Conservation (phyloP, 2,888 invertebrate genomes). For the Pristionchus exspectatus region DNA sequence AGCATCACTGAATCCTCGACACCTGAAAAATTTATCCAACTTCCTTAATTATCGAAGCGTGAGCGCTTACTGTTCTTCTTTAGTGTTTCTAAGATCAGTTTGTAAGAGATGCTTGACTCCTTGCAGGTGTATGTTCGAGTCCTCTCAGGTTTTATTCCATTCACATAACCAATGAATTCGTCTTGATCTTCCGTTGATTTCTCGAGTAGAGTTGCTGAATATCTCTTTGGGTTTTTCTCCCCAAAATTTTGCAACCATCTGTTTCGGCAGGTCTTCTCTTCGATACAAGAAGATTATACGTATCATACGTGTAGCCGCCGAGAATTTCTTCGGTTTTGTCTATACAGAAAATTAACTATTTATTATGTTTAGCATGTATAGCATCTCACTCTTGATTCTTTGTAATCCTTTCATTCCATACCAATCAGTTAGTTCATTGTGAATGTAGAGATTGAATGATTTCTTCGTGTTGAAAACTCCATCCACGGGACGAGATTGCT, state of each 20-base stretch:
- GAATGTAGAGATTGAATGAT: conserved; percentile 52
- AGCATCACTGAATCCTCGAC: conserved; percentile 20
- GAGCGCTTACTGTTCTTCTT: background rate
- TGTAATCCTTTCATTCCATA: background rate
- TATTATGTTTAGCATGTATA: no score
- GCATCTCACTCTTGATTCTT: background rate
- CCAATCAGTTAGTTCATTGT: conserved; percentile 40
- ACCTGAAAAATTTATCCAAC: background rate
- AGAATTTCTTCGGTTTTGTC: background rate
- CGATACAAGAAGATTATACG: background rate
- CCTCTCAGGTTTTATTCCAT: background rate
- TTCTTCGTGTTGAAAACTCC: conserved; percentile 8
- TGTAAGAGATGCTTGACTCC: background rate
- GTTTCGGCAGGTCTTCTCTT: background rate
- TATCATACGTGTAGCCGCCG: background rate
- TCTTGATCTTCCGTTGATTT: no score
- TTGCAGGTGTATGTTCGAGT: background rate
- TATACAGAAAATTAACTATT: background rate
- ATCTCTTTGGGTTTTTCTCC: background rate
- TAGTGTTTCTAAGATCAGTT: background rate
- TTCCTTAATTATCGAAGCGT: no score
- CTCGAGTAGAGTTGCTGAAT: no score
- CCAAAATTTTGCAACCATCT: no score
- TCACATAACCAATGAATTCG: background rate
- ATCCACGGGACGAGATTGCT: conserved; percentile 31